Evolutionary conservation across 1,140 invertebrate species (phyloP).

Genomic region (Notospermus geniculatus): DNA sequence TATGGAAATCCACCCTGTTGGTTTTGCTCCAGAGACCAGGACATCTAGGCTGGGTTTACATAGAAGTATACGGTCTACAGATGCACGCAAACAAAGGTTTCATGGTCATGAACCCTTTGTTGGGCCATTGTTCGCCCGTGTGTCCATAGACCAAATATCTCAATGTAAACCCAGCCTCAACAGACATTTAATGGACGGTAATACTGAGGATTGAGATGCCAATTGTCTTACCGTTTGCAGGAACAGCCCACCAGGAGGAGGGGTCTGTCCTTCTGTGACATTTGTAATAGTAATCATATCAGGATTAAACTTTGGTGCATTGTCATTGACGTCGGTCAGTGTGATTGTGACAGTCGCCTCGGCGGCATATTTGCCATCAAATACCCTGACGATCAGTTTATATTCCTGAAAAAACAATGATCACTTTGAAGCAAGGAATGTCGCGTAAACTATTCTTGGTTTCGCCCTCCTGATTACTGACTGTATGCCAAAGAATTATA

Average conservation of each 20-base stretch:
- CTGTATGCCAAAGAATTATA: neutral
- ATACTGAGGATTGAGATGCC: too few species aligned
- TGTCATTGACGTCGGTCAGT: conserved; percentile 21
- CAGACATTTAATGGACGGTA: too few species aligned
- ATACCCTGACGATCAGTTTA: conserved; percentile 37
- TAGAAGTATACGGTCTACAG: too few species aligned
- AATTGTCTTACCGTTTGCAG: conserved; percentile 27
- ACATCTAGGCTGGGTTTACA: too few species aligned
- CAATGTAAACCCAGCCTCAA: too few species aligned
- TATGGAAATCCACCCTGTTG: too few species aligned
- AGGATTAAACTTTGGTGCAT: conserved; percentile 18
- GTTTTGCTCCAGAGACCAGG: too few species aligned
- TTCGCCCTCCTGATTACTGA: neutral
- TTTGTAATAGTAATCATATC: conserved; percentile 67
- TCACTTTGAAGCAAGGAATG: too few species aligned
- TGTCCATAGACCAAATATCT: too few species aligned
- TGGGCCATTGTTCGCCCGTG: too few species aligned
- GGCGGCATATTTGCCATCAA: conserved; percentile 32
- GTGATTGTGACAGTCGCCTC: conserved; percentile 17
- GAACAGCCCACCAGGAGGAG: conserved; percentile 22
- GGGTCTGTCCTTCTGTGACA: conserved; percentile 77
- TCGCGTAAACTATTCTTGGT: neutral
- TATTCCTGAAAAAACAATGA: conserved; percentile 31
- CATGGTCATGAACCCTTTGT: too few species aligned
- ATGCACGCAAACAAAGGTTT: too few species aligned